Evolutionary conservation across 1,140 invertebrate genomes (phyloP), one percentile per base, ranked within the genome.

Genomic region (Battus philenor): DNA sequence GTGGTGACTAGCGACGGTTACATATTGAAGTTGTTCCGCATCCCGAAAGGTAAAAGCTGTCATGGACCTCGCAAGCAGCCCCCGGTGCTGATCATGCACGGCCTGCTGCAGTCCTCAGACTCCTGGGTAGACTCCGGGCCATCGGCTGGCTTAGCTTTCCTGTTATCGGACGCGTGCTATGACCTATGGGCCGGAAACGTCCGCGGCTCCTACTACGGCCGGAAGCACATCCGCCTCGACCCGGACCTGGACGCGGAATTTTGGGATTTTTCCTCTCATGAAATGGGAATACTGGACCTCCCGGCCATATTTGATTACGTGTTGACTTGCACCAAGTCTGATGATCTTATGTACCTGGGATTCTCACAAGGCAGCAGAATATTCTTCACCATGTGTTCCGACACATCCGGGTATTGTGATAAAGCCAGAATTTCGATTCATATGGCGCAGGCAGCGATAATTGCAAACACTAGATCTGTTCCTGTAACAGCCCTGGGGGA

Each of bases 1-100:
- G 54, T 52, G 0, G 17, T 33, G 2, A 86, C 85, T 0, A 54
- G 75, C 39, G 86, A 87, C 50, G 83, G 77, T 4, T 86, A 86
- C 44, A 50, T 86, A 0, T 41, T 87, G 7, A 66, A 54, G 3
- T 34, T 82, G 2, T 71, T 73, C 43, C 56, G 82, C 29, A 31
- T 45, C 7, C 12, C 13, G 2, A 47, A 47, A 16, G 20, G 22
- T n/a, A 44, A 31, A 13, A 32, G 12, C 4, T 32, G 29, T 6
- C 17, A 9, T 4, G 29, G 17, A 4, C 10, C 27, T 3, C 3
- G 31, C 9, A 20, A 20, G 13, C 7, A 13, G n/a, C 26, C 38
- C 3, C 38, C 38, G 6, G 26, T 41, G 12, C 5, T 41, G 15
- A 9, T 41, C 12, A 29, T 41, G 38, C 38, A 41, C 7, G 38